Percentiles rank a stretch among this genome's conserved stretches.
These are phyloP conservation scores for Erethizon dorsatum DNA, from an alignment of 2,797 vertebrate genomes.

Conservation along the genomic window DNA sequence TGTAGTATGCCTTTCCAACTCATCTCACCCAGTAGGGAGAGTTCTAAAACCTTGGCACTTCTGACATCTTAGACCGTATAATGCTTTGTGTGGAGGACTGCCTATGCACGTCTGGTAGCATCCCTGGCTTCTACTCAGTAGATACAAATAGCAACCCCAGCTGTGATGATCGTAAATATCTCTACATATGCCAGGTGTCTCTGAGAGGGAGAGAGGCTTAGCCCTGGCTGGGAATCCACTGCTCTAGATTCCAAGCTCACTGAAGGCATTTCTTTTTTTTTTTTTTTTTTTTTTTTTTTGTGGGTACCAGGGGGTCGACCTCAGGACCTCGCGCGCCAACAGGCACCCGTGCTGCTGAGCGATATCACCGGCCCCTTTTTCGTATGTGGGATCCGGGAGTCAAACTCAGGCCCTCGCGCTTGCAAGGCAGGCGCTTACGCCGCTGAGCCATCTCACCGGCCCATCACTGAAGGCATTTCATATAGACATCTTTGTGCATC, in stretches of 20 bases:
- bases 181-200: not conserved
- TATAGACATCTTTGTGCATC: not conserved
- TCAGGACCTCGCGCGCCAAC: no score
- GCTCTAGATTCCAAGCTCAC: not conserved
- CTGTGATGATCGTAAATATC: no score
- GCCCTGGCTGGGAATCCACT: not conserved
- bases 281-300: no score
- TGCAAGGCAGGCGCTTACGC: no score
- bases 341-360: no score
- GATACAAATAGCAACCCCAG: not conserved
- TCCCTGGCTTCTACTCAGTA: not conserved
- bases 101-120: not conserved
- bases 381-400: no score
- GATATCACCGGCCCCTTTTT: no score
- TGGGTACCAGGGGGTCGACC: no score
- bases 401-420: no score
- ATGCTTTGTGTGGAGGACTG: not conserved
- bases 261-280: not conserved
- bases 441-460: no score
- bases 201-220: not conserved
- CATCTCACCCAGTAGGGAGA: not conserved
- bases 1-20: not conserved
- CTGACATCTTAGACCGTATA: not conserved
- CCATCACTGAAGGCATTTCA: conserved; percentile 23
- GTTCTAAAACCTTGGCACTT: not conserved